Conservation (phyloP, 2,113 vertebrate genomes). For the Actenoides lindsayi region DNA sequence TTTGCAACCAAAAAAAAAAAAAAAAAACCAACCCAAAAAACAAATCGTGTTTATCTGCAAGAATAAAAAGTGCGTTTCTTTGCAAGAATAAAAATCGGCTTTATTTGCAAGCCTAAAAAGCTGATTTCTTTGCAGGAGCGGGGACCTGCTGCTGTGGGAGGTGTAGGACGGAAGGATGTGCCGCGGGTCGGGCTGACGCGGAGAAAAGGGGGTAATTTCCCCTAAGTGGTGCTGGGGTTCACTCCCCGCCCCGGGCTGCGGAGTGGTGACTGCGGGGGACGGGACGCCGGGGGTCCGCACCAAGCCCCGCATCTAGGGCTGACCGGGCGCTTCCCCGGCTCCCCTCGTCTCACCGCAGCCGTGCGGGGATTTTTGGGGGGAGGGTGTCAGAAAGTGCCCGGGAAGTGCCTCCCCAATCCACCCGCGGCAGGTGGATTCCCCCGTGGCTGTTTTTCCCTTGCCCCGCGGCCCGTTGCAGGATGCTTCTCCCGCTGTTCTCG, state of each 20-base stretch:
- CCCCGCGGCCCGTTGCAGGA: background rate
- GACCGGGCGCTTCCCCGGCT: background rate
- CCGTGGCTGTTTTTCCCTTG: background rate
- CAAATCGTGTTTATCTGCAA: background rate
- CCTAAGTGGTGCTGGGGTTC: slow-evolving; percentile 51
- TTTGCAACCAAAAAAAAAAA: background rate
- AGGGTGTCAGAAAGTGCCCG: background rate
- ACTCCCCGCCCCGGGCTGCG: background rate
- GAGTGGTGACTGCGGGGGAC: background rate
- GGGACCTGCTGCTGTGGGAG: background rate
- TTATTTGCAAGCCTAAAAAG: background rate
- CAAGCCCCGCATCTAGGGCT: background rate
- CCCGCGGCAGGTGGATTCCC: too few species aligned
- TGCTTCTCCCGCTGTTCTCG: background rate
- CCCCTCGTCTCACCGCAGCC: too few species aligned
- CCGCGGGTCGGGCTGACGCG: slow-evolving; percentile 1
- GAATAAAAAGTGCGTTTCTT: background rate
- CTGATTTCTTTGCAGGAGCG: background rate
- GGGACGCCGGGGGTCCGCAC: background rate
- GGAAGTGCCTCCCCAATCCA: background rate
- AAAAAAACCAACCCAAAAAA: background rate
- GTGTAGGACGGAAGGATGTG: background rate
- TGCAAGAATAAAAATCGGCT: background rate
- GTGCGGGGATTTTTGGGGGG: background rate
- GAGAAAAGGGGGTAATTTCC: slow-evolving; percentile 46